phyloP scores from a whole-genome alignment of 2,797 vertebrate species.

The Leucoraja ocellata region DNA sequence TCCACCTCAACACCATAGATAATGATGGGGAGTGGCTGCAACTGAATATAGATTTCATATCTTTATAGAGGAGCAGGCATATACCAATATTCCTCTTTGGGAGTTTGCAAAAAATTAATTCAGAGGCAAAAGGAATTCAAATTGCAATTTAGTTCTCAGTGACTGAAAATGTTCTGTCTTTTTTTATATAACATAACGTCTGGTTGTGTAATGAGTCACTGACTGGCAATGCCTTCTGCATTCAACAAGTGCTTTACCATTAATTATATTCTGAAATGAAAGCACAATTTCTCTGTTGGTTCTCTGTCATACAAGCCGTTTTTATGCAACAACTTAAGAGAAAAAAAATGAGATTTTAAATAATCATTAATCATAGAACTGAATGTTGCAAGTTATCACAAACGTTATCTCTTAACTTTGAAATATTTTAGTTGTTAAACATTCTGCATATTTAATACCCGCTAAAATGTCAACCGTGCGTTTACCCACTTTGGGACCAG shows the following conservation, averaged over 20 bases:
- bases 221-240: background rate
- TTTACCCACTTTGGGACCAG: background rate
- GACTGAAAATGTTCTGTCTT: background rate
- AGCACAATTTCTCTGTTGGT: background rate
- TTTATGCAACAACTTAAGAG: background rate
- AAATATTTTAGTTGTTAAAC: background rate
- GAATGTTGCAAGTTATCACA: background rate
- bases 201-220: conserved; percentile 33
- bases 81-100: too few species aligned
- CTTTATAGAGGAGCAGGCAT: too few species aligned
- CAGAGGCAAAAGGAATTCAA: background rate
- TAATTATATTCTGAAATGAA: background rate
- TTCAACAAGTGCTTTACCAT: background rate
- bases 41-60: too few species aligned
- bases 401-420: background rate
- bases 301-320: background rate
- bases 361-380: background rate
- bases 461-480: background rate
- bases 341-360: background rate
- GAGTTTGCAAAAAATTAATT: background rate
- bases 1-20: too few species aligned
- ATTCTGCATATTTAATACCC: background rate
- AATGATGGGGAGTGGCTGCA: too few species aligned
- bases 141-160: background rate
- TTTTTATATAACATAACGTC: conserved; percentile 22